A percentile compares a stretch with the other conserved stretches of the same genome.
These are phyloP conservation scores for Scomberomorus guttatus DNA, from an alignment of 2,797 vertebrate genomes.

Conservation along the genomic window DNA sequence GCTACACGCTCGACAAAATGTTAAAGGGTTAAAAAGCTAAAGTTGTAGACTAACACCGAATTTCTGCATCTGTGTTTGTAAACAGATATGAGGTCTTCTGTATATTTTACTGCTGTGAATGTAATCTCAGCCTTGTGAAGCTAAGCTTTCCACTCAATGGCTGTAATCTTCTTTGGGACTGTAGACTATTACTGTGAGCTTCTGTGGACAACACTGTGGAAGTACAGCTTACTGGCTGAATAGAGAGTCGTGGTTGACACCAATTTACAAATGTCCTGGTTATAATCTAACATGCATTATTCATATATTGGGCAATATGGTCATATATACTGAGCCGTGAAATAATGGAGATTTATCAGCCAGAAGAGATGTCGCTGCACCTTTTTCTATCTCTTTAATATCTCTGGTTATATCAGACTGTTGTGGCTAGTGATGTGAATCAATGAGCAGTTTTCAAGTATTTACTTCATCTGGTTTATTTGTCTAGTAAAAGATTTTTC, in stretches of 20 bases:
- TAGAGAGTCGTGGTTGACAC: not conserved
- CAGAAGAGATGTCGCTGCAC: not conserved
- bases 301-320: not conserved
- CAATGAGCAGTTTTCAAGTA: no score
- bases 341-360: slow-evolving; percentile 11
- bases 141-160: slow-evolving; percentile 63
- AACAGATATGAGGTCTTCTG: slow-evolving; percentile 23
- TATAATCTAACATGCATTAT: slow-evolving; percentile 24
- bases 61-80: slow-evolving; percentile 18
- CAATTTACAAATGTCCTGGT: slow-evolving; percentile 29
- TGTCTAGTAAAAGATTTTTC: no score
- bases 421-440: no score
- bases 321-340: not conserved
- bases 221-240: slow-evolving; percentile 28
- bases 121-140: slow-evolving; percentile 58
- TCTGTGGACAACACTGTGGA: slow-evolving; percentile 36
- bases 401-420: not conserved
- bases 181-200: slow-evolving; percentile 57
- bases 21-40: slow-evolving; percentile 10
- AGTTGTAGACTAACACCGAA: not conserved
- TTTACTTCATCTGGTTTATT: no score
- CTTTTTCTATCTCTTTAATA: not conserved
- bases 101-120: slow-evolving; percentile 31
- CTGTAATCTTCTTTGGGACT: slow-evolving; percentile 71
- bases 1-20: rapidly evolving